Evolutionary conservation across 1,140 invertebrate species (phyloP).

Genomic region (Wasmannia auropunctata): DNA sequence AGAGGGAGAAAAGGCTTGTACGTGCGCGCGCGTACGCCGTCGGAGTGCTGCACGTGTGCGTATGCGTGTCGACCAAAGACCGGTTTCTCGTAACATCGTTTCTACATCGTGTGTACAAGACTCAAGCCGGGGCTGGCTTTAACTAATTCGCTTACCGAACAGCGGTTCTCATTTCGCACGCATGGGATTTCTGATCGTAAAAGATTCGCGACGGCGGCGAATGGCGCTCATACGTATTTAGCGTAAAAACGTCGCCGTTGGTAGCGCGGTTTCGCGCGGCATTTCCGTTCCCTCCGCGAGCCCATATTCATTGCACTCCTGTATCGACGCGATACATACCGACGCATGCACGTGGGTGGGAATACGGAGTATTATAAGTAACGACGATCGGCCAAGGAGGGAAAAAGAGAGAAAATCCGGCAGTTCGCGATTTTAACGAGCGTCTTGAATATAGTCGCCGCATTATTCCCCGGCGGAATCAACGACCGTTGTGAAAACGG

Average conservation of each 20-base stretch:
- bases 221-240: neutral
- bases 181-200: constrained; percentile 29
- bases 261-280: neutral
- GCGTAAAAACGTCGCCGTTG: neutral
- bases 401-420: constrained; percentile 53
- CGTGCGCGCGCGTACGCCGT: neutral
- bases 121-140: constrained; percentile 75
- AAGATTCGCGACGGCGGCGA: neutral
- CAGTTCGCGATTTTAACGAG: constrained; percentile 73
- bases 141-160: constrained; percentile 80
- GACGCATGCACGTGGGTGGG: neutral
- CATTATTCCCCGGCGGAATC: constrained; percentile 62
- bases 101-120: constrained; percentile 82
- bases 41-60: constrained; percentile 33
- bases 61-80: constrained; percentile 72
- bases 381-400: constrained; percentile 1
- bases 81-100: constrained; percentile 82
- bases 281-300: neutral
- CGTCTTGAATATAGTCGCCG: constrained; percentile 67
- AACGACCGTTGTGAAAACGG: constrained; percentile 73
- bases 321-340: neutral
- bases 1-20: constrained; percentile 1
- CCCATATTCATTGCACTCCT: neutral
- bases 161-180: constrained; percentile 62
- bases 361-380: constrained; percentile 5